Evolutionary conservation across 1,140 invertebrate species (phyloP).

Genomic region (Anadara kagoshimensis): DNA sequence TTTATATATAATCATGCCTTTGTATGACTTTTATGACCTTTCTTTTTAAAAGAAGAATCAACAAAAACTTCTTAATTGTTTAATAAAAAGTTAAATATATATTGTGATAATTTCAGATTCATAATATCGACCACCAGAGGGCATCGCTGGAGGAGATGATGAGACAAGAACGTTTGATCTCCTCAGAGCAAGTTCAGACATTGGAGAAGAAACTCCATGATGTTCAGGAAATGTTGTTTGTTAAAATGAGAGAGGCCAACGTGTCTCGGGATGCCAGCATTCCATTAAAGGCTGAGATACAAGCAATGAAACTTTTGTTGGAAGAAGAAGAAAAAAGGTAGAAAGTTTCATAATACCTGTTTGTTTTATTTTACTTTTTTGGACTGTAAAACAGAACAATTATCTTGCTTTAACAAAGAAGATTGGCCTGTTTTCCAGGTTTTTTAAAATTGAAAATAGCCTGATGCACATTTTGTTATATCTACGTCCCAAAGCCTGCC

Average conservation of each 20-base stretch:
- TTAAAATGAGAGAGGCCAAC: conserved; percentile 60
- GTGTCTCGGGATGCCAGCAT: conserved; percentile 50
- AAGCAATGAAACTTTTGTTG: conserved; percentile 55
- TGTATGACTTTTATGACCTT: too few relatives aligned
- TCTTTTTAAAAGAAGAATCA: too few relatives aligned
- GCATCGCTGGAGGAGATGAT: conserved; percentile 50
- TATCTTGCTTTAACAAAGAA: too few relatives aligned
- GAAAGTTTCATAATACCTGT: background rate
- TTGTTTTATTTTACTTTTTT: background rate
- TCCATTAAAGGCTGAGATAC: conserved; percentile 64
- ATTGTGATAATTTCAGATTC: conserved; percentile 42
- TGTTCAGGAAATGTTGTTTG: conserved; percentile 58
- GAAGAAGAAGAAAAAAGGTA: conserved; percentile 66
- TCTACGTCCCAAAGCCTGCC: too few relatives aligned
- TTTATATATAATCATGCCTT: too few relatives aligned
- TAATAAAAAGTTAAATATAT: conserved; percentile 1
- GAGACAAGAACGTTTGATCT: conserved; percentile 41
- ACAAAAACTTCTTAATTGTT: too few relatives aligned
- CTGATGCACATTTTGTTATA: too few relatives aligned
- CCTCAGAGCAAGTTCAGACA: conserved; percentile 45
- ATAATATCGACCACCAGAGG: conserved; percentile 52
- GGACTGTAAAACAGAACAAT: background rate
- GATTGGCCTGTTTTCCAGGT: too few relatives aligned
- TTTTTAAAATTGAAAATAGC: too few relatives aligned
- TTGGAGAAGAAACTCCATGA: conserved; percentile 58